A percentile compares a stretch with the other conserved stretches of the same genome.
Conservation (phyloP, 2,113 vertebrate genomes). For the Mohoua ochrocephala region DNA sequence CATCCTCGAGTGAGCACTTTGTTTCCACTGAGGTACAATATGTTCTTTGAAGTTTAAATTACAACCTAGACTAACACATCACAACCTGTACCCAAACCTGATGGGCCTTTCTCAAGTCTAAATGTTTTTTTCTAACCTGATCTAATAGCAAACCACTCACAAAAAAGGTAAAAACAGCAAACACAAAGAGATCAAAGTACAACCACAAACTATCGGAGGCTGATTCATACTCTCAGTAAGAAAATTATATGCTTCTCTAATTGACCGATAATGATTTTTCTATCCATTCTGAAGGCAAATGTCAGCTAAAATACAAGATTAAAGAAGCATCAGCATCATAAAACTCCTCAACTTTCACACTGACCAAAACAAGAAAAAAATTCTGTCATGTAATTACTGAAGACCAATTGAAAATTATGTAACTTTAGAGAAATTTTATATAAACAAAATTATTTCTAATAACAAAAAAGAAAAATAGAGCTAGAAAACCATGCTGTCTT, state of each 20-base stretch:
- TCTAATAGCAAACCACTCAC: constrained; percentile 9
- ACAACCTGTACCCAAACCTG: neutral
- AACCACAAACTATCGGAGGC: neutral
- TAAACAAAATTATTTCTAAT: neutral
- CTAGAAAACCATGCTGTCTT: neutral
- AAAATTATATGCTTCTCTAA: neutral
- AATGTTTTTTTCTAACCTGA: neutral
- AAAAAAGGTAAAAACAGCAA: neutral
- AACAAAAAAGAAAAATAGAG: neutral
- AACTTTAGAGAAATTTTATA: neutral
- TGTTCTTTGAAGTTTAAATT: constrained; percentile 44
- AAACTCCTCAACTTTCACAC: neutral
- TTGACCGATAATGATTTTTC: neutral
- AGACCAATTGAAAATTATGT: neutral
- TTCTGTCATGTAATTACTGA: neutral
- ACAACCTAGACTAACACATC: neutral
- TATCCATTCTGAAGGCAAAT: neutral
- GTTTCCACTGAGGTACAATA: neutral
- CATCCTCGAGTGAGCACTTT: neutral
- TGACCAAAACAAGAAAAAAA: neutral
- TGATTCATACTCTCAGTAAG: neutral
- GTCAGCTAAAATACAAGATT: neutral
- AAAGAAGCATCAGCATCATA: neutral
- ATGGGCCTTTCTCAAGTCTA: neutral
- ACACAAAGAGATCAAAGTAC: constrained; percentile 47